Conservation (phyloP, 2,888 invertebrate genomes). For the Ophraella communa region DNA sequence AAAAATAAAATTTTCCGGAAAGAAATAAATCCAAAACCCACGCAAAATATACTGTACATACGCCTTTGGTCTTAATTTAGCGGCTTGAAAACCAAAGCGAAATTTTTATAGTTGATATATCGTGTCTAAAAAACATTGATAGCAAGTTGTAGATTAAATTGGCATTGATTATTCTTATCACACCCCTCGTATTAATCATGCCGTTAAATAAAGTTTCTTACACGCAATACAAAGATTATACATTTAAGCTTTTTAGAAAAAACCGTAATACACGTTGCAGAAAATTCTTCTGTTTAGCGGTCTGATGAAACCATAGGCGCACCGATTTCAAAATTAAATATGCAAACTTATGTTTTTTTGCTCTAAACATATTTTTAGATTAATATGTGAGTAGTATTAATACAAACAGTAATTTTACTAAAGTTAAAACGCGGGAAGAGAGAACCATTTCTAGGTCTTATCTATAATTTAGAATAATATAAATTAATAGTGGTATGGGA, state of each 20-base stretch:
- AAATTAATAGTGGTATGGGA: constrained; percentile 17
- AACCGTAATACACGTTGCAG: constrained; percentile 24
- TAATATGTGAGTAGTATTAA: too few species aligned
- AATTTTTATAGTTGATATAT: constrained; percentile 24
- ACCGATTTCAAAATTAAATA: neutral
- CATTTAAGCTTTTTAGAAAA: constrained; percentile 24
- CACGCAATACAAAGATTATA: constrained; percentile 25
- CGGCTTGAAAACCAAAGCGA: constrained; percentile 20
- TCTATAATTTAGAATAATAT: constrained; percentile 12
- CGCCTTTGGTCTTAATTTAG: constrained; percentile 21
- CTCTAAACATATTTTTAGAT: too few species aligned
- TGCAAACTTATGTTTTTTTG: too few species aligned
- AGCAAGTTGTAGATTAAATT: constrained; percentile 24
- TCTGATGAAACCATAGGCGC: constrained; percentile 6
- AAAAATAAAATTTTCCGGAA: too few species aligned
- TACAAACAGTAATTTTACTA: too few species aligned
- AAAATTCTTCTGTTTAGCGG: constrained; percentile 16
- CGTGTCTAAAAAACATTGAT: constrained; percentile 25
- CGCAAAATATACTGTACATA: neutral
- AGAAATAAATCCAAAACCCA: too few species aligned
- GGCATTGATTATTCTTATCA: constrained; percentile 26
- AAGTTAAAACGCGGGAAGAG: too few species aligned
- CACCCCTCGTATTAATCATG: constrained; percentile 24
- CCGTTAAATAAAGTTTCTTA: constrained; percentile 23
- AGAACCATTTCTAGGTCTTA: neutral